phyloP scores from a whole-genome alignment of 2,888 invertebrate species.

The Capitulum mitella region DNA sequence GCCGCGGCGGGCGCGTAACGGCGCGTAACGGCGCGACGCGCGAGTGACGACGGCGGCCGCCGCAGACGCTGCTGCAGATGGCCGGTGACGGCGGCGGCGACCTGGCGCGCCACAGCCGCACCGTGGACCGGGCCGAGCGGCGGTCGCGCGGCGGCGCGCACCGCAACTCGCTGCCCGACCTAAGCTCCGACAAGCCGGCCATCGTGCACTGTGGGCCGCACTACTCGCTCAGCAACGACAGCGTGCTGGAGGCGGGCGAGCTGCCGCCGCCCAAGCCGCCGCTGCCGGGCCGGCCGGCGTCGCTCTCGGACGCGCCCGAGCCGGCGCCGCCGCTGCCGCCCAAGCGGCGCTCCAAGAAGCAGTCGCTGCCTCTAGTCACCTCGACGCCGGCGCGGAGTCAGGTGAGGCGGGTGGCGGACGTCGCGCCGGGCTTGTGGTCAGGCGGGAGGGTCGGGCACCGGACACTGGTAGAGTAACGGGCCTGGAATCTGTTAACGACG shows the following conservation, averaged over 20 bases:
- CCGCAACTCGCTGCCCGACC: slow-evolving; percentile 22
- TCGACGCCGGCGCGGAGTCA: neutral
- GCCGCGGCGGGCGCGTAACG: no score
- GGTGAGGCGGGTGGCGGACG: neutral
- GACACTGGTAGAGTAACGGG: no score
- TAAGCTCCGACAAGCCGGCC: neutral
- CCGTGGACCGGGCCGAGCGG: slow-evolving; percentile 12
- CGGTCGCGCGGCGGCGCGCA: neutral
- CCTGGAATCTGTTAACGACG: no score
- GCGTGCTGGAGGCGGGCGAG: slow-evolving; percentile 10
- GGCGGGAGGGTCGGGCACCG: neutral
- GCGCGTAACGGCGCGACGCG: no score
- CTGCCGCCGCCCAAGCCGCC: neutral
- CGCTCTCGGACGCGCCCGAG: neutral
- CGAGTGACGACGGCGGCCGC: no score
- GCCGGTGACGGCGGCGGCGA: neutral
- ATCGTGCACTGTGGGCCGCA: slow-evolving; percentile 13
- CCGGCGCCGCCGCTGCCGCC: slow-evolving; percentile 14
- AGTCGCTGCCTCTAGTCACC: neutral
- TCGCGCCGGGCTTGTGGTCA: no score
- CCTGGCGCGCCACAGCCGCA: slow-evolving; percentile 14
- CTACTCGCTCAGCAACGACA: slow-evolving; percentile 5
- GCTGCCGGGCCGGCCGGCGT: slow-evolving; percentile 11
- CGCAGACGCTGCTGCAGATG: slow-evolving; percentile 20
- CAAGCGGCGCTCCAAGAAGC: slow-evolving; percentile 20